Conservation (phyloP, 1,140 invertebrate genomes). For the Aleiodes sp. region DNA sequence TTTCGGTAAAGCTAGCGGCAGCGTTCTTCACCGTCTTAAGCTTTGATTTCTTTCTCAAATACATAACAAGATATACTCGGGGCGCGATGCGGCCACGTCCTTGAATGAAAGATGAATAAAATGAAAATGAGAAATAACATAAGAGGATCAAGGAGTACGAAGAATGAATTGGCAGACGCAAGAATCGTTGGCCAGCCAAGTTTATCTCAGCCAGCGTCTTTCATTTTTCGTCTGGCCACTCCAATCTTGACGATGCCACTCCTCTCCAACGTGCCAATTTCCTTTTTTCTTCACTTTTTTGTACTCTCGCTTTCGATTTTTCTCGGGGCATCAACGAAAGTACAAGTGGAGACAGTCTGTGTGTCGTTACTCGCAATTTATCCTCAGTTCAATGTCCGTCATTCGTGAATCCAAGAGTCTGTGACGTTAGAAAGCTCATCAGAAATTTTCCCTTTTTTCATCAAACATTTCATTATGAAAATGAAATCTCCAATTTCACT, state of each 20-base stretch:
- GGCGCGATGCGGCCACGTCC: too few species aligned
- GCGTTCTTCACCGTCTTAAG: too few species aligned
- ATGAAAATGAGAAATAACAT: not conserved
- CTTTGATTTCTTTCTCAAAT: too few species aligned
- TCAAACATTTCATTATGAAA: too few species aligned
- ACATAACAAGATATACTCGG: too few species aligned
- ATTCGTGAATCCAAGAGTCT: too few species aligned
- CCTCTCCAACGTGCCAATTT: not conserved
- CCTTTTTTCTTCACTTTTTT: not conserved
- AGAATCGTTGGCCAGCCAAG: not conserved
- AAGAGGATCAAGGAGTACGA: not conserved
- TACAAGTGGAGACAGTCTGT: not conserved
- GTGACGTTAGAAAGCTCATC: too few species aligned
- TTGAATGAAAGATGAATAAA: too few species aligned
- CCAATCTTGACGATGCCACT: slow-evolving; percentile 7
- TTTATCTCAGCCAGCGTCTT: not conserved
- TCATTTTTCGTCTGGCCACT: slow-evolving; percentile 11
- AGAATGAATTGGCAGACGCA: slow-evolving; percentile 2
- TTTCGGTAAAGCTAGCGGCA: too few species aligned
- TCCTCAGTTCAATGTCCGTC: too few species aligned
- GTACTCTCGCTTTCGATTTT: not conserved
- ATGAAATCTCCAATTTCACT: too few species aligned
- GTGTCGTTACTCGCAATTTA: slow-evolving; percentile 6
- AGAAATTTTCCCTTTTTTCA: too few species aligned
- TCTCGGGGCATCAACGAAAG: not conserved